A percentile compares a stretch with the other conserved stretches of the same genome.
Conservation (phyloP, 2,888 invertebrate genomes). For the Blastobasis lacticolella region DNA sequence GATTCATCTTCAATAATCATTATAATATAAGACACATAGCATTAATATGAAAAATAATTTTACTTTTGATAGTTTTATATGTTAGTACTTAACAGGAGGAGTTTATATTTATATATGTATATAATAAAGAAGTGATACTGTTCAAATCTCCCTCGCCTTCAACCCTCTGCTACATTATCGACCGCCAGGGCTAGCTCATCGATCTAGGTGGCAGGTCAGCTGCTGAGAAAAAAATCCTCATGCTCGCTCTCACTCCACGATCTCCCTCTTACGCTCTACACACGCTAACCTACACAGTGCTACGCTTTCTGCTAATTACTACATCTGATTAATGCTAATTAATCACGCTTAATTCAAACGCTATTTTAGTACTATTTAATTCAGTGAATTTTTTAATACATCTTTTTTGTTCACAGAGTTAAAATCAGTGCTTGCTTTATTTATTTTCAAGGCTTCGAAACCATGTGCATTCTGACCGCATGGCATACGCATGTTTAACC, state of each 20-base stretch:
- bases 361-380: background rate
- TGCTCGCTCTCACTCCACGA: background rate
- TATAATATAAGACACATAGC: too few species aligned
- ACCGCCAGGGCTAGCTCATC: background rate
- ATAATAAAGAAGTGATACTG: too few species aligned
- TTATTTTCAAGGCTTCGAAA: background rate
- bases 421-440: background rate
- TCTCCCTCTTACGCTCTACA: background rate
- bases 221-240: background rate
- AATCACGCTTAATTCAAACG: background rate
- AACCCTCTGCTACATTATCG: background rate
- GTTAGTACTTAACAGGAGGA: too few species aligned
- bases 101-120: too few species aligned
- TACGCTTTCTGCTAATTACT: background rate
- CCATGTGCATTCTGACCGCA: background rate
- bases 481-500: background rate
- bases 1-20: too few species aligned
- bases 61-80: too few species aligned
- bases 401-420: background rate
- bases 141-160: background rate
- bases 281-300: background rate
- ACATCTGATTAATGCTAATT: background rate
- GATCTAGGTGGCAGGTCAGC: background rate
- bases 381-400: background rate
- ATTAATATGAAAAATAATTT: too few species aligned